Conservation (phyloP, 2,113 vertebrate species). For the Orientallactaga bullata region DNA sequence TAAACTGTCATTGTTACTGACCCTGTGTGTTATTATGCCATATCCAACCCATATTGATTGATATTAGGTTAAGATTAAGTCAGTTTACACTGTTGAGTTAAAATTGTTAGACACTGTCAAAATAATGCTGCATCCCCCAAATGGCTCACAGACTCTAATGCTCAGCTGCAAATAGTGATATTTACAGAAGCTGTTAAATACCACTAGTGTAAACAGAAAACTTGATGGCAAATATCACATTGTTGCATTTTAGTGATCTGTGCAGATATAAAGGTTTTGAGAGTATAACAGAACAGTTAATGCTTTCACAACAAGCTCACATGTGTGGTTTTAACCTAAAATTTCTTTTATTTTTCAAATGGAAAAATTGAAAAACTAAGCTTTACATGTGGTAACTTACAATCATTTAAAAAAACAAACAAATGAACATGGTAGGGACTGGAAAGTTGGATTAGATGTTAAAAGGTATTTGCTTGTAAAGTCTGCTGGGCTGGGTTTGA, state of each 20-base stretch:
- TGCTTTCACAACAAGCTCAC: neutral
- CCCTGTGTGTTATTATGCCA: neutral
- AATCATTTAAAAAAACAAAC: neutral
- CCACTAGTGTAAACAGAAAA: neutral
- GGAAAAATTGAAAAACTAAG: neutral
- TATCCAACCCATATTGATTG: neutral
- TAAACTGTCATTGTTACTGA: neutral
- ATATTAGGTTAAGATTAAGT: neutral
- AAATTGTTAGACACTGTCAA: neutral
- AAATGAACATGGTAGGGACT: no score
- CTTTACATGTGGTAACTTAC: neutral
- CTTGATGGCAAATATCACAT: neutral
- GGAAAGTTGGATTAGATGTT: no score
- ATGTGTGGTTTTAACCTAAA: neutral
- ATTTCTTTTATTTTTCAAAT: conserved; percentile 32
- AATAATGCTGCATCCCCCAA: neutral
- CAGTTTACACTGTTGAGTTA: neutral
- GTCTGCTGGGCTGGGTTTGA: no score
- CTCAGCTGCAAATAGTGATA: neutral
- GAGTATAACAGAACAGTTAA: neutral
- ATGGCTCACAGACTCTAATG: neutral
- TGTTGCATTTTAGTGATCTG: neutral
- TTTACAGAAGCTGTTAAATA: neutral
- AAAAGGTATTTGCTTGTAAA: no score
- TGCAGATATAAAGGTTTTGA: neutral